Percentiles rank a stretch among this genome's conserved stretches.
phyloP scores from a whole-genome alignment of 2,888 invertebrate species.

The Phyllotreta striolata region DNA sequence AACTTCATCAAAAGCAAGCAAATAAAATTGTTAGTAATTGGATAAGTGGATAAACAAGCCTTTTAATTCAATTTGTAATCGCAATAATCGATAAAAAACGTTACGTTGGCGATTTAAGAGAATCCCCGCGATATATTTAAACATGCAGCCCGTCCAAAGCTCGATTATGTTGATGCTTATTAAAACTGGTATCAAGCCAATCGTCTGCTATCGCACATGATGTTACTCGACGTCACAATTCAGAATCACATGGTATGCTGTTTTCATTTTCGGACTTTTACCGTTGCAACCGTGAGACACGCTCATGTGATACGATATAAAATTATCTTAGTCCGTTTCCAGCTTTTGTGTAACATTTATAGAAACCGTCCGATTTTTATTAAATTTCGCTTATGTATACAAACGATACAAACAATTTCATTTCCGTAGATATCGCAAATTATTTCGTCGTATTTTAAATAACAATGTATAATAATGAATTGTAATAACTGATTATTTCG shows the following conservation, averaged over 20 bases:
- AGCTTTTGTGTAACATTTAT: constrained; percentile 1
- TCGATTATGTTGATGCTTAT: constrained; percentile 4
- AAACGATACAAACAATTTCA: too few species aligned
- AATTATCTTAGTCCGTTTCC: neutral
- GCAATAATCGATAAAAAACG: neutral
- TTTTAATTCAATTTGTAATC: too few species aligned
- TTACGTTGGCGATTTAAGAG: neutral
- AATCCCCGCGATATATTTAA: constrained; percentile 3
- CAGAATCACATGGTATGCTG: constrained; percentile 11
- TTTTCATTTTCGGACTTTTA: constrained; percentile 1
- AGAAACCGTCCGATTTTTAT: neutral
- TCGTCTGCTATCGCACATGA: constrained; percentile 15
- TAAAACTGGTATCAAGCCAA: neutral
- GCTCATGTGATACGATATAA: constrained; percentile 13
- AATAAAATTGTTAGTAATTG: too few species aligned
- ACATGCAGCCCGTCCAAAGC: neutral
- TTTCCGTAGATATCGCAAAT: too few species aligned
- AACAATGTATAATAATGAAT: too few species aligned
- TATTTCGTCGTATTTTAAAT: too few species aligned
- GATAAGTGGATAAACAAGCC: too few species aligned
- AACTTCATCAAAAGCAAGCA: too few species aligned
- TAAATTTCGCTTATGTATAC: too few species aligned
- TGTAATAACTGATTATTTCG: too few species aligned
- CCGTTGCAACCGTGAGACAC: constrained; percentile 5
- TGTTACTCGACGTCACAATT: constrained; percentile 20